These are phyloP conservation scores for Danio jaintianensis DNA, from an alignment of 2,797 vertebrate species.

Conservation along the genomic window DNA sequence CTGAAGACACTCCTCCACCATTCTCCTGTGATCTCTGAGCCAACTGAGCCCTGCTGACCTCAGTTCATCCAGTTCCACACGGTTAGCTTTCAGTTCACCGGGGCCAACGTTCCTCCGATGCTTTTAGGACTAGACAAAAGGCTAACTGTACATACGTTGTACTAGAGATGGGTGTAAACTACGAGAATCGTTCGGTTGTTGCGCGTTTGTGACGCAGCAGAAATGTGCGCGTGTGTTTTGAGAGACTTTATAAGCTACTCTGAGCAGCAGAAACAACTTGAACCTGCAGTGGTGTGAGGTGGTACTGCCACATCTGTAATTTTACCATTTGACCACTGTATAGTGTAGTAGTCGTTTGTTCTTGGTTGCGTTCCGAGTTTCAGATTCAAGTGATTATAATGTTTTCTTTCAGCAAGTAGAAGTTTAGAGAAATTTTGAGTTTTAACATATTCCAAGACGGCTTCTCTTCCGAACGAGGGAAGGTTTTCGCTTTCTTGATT, in stretches of 20 bases:
- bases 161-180: slow-evolving; percentile 33
- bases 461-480: slow-evolving; percentile 11
- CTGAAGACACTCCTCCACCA: slow-evolving; percentile 36
- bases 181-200: background rate
- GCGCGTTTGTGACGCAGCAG: slow-evolving; percentile 11
- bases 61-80: slow-evolving; percentile 29
- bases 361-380: slow-evolving; percentile 48
- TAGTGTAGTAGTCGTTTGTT: slow-evolving; percentile 57
- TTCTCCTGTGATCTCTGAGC: slow-evolving; percentile 52
- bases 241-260: slow-evolving; percentile 43
- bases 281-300: slow-evolving; percentile 55
- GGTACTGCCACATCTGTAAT: slow-evolving; percentile 60
- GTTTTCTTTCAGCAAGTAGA: slow-evolving; percentile 44
- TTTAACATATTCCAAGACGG: slow-evolving; percentile 17
- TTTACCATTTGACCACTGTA: slow-evolving; percentile 59
- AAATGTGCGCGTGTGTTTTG: background rate
- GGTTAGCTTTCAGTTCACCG: slow-evolving; percentile 24
- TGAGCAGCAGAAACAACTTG: slow-evolving; percentile 20
- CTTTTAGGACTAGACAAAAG: slow-evolving; percentile 41
- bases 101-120: slow-evolving; percentile 21
- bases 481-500: slow-evolving; percentile 37
- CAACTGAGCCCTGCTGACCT: slow-evolving; percentile 8
- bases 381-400: slow-evolving; percentile 34
- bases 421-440: slow-evolving; percentile 28
- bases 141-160: slow-evolving; percentile 35